These are phyloP conservation scores for Pteronura brasiliensis DNA, from an alignment of 2,113 vertebrate genomes.

Conservation along the genomic window DNA sequence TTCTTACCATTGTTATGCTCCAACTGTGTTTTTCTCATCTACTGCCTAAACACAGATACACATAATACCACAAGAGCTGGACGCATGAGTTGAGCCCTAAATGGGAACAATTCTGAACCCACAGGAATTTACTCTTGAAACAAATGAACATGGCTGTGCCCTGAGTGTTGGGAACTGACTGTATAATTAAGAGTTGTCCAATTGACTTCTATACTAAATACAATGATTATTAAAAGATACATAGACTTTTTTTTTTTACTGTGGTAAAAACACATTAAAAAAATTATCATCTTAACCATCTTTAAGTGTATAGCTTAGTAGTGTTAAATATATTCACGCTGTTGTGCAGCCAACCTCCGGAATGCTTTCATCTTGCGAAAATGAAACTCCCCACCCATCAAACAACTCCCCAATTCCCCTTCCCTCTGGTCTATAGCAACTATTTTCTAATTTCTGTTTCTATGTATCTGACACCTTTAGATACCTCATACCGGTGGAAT, in stretches of 20 bases:
- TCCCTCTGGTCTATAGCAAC: background rate
- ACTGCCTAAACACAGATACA: background rate
- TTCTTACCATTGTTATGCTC: background rate
- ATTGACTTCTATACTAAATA: background rate
- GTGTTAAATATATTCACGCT: background rate
- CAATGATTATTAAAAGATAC: background rate
- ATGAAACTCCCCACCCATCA: background rate
- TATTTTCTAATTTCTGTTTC: background rate
- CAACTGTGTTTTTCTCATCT: background rate
- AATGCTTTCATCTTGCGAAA: background rate
- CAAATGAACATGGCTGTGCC: background rate
- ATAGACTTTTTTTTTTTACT: background rate
- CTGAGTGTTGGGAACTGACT: background rate
- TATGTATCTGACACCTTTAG: background rate
- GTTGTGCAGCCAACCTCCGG: background rate
- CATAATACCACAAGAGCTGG: background rate
- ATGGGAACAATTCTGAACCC: background rate
- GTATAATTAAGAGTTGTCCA: background rate
- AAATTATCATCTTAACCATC: background rate
- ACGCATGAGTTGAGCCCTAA: background rate
- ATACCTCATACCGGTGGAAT: background rate
- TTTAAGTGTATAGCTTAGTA: background rate
- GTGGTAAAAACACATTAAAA: background rate
- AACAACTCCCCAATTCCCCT: background rate
- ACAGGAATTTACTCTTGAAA: background rate